Percentiles rank a stretch among this genome's conserved stretches.
Evolutionary conservation across 2,888 invertebrate species (phyloP).

Genomic region (Linnaemya vulpina): DNA sequence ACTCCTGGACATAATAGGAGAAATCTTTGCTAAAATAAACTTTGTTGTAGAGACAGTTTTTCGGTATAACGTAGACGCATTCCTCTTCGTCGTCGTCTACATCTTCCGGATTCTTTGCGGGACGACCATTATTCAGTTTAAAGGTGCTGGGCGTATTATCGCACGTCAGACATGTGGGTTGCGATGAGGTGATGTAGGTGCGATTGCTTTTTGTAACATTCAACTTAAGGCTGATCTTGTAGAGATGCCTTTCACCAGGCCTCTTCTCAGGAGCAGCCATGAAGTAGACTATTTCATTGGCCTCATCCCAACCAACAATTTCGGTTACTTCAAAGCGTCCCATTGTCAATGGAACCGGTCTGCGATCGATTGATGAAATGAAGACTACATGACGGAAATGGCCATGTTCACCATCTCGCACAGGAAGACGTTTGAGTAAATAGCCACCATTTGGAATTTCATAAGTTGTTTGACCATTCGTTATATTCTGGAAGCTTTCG

Average conservation of each 20-base stretch:
- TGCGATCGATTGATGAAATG: constrained; percentile 81
- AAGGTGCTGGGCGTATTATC: constrained; percentile 81
- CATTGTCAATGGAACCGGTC: constrained; percentile 86
- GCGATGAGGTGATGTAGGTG: constrained; percentile 82
- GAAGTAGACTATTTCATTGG: constrained; percentile 89
- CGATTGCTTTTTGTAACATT: constrained; percentile 82
- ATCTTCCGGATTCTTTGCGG: constrained; percentile 67
- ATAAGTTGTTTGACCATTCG: constrained; percentile 80
- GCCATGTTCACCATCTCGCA: constrained; percentile 86
- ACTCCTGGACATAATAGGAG: constrained; percentile 88
- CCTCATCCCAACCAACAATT: constrained; percentile 90
- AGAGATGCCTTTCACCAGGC: constrained; percentile 92
- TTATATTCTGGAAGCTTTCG: constrained; percentile 76
- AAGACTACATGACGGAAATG: constrained; percentile 85
- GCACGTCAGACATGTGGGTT: constrained; percentile 83
- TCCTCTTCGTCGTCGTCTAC: constrained; percentile 75
- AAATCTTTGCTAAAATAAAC: constrained; percentile 87
- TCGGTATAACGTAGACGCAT: constrained; percentile 83
- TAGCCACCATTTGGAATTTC: constrained; percentile 81
- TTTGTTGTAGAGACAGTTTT: constrained; percentile 86
- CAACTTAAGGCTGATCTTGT: constrained; percentile 86
- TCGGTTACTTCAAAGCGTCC: constrained; percentile 90
- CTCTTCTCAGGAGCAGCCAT: constrained; percentile 90
- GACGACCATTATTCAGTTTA: constrained; percentile 74
- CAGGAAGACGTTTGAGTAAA: constrained; percentile 85